Conservation (phyloP, 2,113 vertebrate species). For the Oncorhynchus keta region DNA sequence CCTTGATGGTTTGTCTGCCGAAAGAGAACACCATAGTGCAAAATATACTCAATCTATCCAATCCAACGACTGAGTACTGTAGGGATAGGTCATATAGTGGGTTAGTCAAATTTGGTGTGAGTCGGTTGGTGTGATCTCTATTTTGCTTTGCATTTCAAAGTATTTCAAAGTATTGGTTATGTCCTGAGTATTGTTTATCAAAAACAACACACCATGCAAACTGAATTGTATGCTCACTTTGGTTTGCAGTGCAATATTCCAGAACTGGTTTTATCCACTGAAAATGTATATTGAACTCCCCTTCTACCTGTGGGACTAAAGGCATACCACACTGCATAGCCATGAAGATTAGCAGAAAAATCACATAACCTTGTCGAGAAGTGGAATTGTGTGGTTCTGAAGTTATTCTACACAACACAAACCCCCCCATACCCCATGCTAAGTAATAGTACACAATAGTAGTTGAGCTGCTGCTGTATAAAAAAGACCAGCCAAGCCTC, state of each 20-base stretch:
- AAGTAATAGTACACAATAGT: slow-evolving; percentile 45
- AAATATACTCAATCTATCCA: background rate
- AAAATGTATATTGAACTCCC: background rate
- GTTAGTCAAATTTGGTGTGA: background rate
- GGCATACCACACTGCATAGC: too few relatives aligned
- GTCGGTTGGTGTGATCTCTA: background rate
- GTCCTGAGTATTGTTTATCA: background rate
- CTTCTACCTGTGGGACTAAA: background rate
- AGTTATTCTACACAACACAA: background rate
- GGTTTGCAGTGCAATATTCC: too few relatives aligned
- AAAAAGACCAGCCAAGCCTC: slow-evolving; percentile 68
- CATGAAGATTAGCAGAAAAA: background rate
- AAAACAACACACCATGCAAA: background rate
- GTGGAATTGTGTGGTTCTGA: background rate
- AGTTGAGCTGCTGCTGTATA: slow-evolving; percentile 51
- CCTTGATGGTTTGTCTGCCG: background rate
- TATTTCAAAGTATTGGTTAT: background rate
- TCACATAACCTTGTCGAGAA: background rate
- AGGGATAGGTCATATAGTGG: background rate
- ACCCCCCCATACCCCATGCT: background rate
- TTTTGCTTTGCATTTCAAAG: background rate
- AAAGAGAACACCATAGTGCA: background rate
- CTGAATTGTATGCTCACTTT: too few relatives aligned
- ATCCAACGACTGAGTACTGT: background rate
- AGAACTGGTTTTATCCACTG: too few relatives aligned